Conservation (phyloP, 2,113 vertebrate genomes). For the Prionailurus viverrinus region DNA sequence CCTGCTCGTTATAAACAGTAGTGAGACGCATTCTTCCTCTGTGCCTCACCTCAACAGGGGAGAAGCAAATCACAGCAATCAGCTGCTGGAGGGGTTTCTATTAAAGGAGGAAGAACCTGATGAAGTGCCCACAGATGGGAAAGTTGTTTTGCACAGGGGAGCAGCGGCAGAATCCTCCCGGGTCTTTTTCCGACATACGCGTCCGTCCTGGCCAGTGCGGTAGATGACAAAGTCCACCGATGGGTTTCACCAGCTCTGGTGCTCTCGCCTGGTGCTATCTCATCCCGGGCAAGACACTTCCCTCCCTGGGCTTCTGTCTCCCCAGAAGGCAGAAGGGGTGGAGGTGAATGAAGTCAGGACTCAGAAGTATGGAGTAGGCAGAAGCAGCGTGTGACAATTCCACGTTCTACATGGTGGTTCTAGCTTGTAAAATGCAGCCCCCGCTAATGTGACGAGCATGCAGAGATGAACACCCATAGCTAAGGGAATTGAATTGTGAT, state of each 20-base stretch:
- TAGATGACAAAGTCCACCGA: not conserved
- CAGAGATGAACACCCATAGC: not conserved
- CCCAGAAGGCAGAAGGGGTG: not conserved
- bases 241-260: not conserved
- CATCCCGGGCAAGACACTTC: not conserved
- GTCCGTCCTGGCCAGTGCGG: not conserved
- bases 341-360: not conserved
- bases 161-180: fast-evolving
- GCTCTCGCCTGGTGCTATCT: not conserved
- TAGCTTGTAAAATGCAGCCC: not conserved
- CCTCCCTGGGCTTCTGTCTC: not conserved
- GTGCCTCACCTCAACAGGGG: fast-evolving
- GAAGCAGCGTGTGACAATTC: not conserved
- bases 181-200: not conserved
- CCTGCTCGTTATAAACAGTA: not conserved
- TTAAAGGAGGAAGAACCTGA: not conserved
- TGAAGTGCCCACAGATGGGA: not conserved
- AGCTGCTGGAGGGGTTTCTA: not conserved
- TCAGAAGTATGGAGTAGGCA: not conserved
- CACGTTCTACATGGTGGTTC: not conserved
- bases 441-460: fast-evolving
- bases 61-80: not conserved
- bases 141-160: not conserved
- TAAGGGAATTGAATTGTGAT: not conserved
- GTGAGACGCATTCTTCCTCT: fast-evolving